Evolutionary conservation across 2,888 invertebrate species (phyloP).

Genomic region (Anarsia innoxiella): DNA sequence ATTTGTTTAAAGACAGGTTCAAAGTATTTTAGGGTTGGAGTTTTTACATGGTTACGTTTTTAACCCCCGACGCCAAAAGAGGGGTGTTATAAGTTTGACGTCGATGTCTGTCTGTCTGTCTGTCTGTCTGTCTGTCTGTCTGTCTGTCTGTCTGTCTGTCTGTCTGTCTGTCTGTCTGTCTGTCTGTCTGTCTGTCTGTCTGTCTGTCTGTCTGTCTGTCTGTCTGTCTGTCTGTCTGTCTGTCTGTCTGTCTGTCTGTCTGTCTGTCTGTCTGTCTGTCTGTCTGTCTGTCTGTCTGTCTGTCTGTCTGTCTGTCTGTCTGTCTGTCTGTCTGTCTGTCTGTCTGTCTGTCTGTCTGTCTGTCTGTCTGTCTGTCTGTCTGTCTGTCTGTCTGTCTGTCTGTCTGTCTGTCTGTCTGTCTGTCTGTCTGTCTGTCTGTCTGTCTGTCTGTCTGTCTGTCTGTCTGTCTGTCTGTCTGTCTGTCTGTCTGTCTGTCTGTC

Average conservation of each 20-base stretch:
- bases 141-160: constrained; percentile 1
- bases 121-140: constrained; percentile 1
- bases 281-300: constrained; percentile 1
- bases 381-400: constrained; percentile 1
- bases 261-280: constrained; percentile 1
- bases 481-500: constrained; percentile 1
- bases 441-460: constrained; percentile 1
- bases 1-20: too few relatives aligned
- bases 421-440: constrained; percentile 1
- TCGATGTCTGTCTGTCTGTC: constrained; percentile 1
- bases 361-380: constrained; percentile 1
- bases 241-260: constrained; percentile 1
- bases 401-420: constrained; percentile 1
- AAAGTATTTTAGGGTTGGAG: too few relatives aligned
- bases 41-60: too few relatives aligned
- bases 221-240: constrained; percentile 1
- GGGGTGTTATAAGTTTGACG: too few relatives aligned
- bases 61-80: too few relatives aligned
- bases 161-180: constrained; percentile 1
- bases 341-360: constrained; percentile 1
- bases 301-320: constrained; percentile 1
- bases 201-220: constrained; percentile 1
- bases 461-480: constrained; percentile 1
- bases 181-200: constrained; percentile 1
- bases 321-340: constrained; percentile 1